These are phyloP conservation scores for Bombylius discolor DNA, from an alignment of 2,888 invertebrate genomes.

Conservation along the genomic window DNA sequence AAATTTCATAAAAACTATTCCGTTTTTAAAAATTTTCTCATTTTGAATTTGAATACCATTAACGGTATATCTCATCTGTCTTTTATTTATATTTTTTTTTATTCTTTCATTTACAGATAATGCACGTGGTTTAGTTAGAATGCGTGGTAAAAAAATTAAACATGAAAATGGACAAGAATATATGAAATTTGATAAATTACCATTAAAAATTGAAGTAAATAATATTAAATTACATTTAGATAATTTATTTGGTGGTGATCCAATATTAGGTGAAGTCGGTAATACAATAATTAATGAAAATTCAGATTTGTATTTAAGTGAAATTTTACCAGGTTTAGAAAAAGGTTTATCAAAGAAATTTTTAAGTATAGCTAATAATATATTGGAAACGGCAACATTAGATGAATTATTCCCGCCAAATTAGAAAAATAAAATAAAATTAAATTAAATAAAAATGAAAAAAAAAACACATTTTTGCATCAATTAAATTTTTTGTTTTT, in stretches of 20 bases:
- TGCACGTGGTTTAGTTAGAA: conserved; percentile 29
- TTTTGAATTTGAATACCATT: background rate
- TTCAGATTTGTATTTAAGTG: conserved; percentile 30
- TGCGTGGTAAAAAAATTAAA: conserved; percentile 28
- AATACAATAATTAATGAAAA: conserved; percentile 34
- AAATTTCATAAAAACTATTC: background rate
- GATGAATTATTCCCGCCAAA: conserved; percentile 36
- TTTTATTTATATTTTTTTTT: background rate
- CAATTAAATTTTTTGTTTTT: no score
- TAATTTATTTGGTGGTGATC: conserved; percentile 34
- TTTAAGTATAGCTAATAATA: conserved; percentile 31
- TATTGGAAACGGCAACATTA: conserved; percentile 30
- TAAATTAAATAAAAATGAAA: background rate
- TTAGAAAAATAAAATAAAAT: background rate
- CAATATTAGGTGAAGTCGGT: conserved; percentile 30
- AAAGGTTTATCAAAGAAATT: conserved; percentile 32
- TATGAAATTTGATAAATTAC: conserved; percentile 30
- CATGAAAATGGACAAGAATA: conserved; percentile 26
- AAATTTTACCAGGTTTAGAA: conserved; percentile 34
- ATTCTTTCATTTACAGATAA: conserved; percentile 22
- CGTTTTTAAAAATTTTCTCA: background rate
- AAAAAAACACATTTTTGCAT: background rate
- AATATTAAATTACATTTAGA: conserved; percentile 29
- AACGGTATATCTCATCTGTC: background rate
- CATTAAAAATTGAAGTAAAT: conserved; percentile 28